Base-by-base conservation (phyloP, 2,888 invertebrate genomes). In the Drosophila putrida region DNA sequence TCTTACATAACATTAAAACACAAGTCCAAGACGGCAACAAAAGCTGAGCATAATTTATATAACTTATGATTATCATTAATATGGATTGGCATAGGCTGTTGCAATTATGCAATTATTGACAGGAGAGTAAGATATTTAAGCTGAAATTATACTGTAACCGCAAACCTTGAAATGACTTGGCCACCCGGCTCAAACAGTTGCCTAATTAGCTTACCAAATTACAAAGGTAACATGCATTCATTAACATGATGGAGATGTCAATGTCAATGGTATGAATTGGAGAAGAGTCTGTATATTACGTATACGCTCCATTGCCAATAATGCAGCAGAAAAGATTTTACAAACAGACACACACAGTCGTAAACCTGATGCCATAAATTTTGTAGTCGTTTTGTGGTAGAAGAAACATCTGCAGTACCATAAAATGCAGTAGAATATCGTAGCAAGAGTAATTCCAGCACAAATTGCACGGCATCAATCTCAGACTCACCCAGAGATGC, bases 401-500 rank as follows among this genome's bases (percentile, higher is more conserved):
- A 25, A 41, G 67, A 71, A 75, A 59, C 71, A 71, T 70, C 64
- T 77, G 74, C 78, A 84, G 80, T 65, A 53, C 65, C 81, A 87
- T 79, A 73, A 77, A 81, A 81, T 89, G 85, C 85, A 80, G 76
- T 58, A 62, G 71, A 81, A 77, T 77, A 53, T 20, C 28, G 54
- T 55, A 61, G 65, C 73, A 60, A 75, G 79, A 65, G 77, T 71
- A 79, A 79, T 87, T 72, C 75, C 71, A 70, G 63, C 82, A 84
- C 71, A 87, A 85, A 86, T 88, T 88, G 80, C 71, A 58, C 50
- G 41, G 71, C 88, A 86, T 86, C 89, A 86, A 86, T 86, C 89
- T 89, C 78, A 76, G 76, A 66, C 62, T 47, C 33, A 33, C n/a
- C 28, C 31, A 28, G 20, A 31, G 53, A 15, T n/a, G 39, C 27